Percentiles rank a stretch among this genome's conserved stretches.
These are phyloP conservation scores for Spea bombifrons DNA, from an alignment of 2,113 vertebrate species.

Conservation along the genomic window DNA sequence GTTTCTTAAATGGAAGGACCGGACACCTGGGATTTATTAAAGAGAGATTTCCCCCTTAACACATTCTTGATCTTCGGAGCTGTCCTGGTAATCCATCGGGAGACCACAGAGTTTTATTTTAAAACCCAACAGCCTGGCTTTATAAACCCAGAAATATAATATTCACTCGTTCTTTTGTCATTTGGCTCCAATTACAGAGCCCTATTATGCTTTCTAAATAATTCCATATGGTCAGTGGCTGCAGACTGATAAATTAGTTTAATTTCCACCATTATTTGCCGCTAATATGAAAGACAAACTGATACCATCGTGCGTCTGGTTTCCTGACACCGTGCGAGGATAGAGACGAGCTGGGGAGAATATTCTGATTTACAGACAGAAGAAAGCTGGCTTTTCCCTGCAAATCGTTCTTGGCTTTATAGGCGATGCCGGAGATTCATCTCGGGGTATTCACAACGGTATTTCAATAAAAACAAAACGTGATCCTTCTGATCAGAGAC, in stretches of 20 bases:
- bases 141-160: not conserved
- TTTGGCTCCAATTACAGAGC: conserved; percentile 32
- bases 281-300: conserved; percentile 18
- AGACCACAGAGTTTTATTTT: conserved; percentile 6
- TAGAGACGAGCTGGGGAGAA: too few species aligned
- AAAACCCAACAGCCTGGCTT: conserved; percentile 2
- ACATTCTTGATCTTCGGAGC: conserved; percentile 21
- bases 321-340: not conserved
- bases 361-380: too few species aligned
- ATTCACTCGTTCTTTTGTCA: conserved; percentile 5
- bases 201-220: conserved; percentile 19
- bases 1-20: conserved; percentile 4
- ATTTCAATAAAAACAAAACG: too few species aligned
- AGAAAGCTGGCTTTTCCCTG: too few species aligned
- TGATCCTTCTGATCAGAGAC: too few species aligned
- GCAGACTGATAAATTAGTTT: conserved; percentile 23
- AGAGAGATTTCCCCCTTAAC: conserved; percentile 11
- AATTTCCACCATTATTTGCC: conserved; percentile 24
- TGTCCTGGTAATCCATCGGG: conserved; percentile 2
- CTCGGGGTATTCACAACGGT: too few species aligned
- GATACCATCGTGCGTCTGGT: not conserved
- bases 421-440: too few species aligned
- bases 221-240: conserved; percentile 35
- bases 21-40: conserved; percentile 25
- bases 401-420: too few species aligned